Evolutionary conservation across 2,113 vertebrate genomes (phyloP).

Genomic region (Machaerirhynchus nigripectus): DNA sequence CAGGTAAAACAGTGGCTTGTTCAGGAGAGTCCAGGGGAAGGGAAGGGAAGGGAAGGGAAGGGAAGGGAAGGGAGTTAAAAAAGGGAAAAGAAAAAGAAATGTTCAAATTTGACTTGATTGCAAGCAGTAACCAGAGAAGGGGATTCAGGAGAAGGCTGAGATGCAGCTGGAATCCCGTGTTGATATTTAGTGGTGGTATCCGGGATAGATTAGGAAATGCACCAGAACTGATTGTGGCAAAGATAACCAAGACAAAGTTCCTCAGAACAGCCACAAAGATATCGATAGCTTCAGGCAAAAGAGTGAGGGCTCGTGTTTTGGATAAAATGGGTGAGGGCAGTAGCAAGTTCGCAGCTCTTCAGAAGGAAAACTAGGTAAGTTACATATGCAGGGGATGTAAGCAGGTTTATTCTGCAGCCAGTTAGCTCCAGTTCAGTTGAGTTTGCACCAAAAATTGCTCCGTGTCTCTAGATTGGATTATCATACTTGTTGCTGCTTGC

Average conservation of each 20-base stretch:
- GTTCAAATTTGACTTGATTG: not conserved
- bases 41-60: too few species aligned
- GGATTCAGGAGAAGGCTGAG: not conserved
- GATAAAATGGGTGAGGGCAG: not conserved
- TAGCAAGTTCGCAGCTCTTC: not conserved
- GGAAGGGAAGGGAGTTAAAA: too few species aligned
- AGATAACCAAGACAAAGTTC: not conserved
- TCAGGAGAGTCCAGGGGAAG: not conserved
- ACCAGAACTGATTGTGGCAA: not conserved
- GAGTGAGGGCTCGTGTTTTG: not conserved
- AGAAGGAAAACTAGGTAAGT: not conserved
- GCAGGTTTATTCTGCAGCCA: not conserved
- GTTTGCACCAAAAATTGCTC: not conserved
- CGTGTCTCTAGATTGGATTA: not conserved
- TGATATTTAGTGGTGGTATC: not conserved
- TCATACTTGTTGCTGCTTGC: not conserved
- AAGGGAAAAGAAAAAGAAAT: too few species aligned
- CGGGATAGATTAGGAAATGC: not conserved
- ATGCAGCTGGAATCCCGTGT: not conserved
- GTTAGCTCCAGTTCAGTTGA: not conserved
- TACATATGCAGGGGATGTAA: not conserved
- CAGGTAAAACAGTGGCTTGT: not conserved
- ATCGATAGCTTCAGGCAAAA: not conserved
- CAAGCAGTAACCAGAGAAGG: not conserved
- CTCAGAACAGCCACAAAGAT: not conserved